Conservation (phyloP, 1,140 invertebrate genomes). For the Cyrtorhinus lividipennis region DNA sequence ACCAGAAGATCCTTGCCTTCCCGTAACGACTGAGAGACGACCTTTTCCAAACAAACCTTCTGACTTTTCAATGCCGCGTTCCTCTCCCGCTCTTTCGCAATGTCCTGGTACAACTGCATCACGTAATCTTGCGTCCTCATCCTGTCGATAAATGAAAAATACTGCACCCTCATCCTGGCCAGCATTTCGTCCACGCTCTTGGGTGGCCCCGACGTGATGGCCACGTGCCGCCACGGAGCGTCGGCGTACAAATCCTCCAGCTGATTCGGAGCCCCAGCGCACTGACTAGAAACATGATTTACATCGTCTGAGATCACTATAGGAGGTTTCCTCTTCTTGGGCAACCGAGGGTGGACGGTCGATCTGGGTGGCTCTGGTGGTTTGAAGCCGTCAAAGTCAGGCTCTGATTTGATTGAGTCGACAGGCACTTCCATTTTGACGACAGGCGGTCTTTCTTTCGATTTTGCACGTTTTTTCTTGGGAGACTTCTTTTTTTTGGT, state of each 20-base stretch:
- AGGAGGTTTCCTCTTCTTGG: neutral
- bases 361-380: neutral
- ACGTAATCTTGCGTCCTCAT: conserved; percentile 67
- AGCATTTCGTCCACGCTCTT: conserved; percentile 70
- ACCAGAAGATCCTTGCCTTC: conserved; percentile 78
- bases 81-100: conserved; percentile 58
- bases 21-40: conserved; percentile 75
- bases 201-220: conserved; percentile 55
- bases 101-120: conserved; percentile 51
- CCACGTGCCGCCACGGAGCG: conserved; percentile 68
- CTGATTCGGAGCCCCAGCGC: neutral
- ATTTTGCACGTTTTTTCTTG: neutral
- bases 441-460: neutral
- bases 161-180: conserved; percentile 64
- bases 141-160: conserved; percentile 59
- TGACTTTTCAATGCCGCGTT: conserved; percentile 63
- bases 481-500: neutral
- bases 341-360: neutral
- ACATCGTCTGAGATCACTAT: neutral
- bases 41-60: conserved; percentile 74
- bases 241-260: neutral
- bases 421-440: neutral
- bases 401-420: neutral
- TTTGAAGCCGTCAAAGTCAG: neutral
- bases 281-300: neutral